A percentile compares a stretch with the other conserved stretches of the same genome.
phyloP scores from a whole-genome alignment of 2,113 vertebrate species.

The crab-eating macaque (Macaca fascicularis) region DNA sequence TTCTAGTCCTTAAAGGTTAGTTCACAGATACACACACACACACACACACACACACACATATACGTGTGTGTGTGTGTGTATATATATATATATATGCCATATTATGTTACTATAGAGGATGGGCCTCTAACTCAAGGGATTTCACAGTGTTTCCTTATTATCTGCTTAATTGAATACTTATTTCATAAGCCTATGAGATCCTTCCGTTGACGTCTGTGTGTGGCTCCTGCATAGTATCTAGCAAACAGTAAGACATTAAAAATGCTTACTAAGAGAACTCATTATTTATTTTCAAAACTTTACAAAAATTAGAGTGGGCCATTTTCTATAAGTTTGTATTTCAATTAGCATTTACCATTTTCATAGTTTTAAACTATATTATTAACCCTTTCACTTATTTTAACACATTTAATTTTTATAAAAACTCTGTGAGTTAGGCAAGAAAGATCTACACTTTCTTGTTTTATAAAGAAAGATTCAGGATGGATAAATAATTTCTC shows the following conservation, averaged over 20 bases:
- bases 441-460: background rate
- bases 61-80: accelerated
- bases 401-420: background rate
- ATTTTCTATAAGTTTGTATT: background rate
- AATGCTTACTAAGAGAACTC: background rate
- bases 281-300: background rate
- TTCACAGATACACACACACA: background rate
- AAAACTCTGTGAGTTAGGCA: background rate
- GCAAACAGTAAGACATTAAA: background rate
- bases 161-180: background rate
- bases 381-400: background rate
- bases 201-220: background rate
- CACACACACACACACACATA: accelerated
- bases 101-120: background rate
- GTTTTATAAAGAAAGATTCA: background rate
- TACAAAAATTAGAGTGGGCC: background rate
- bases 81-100: background rate
- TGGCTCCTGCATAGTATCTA: background rate
- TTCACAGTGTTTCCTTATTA: background rate
- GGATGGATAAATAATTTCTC: background rate
- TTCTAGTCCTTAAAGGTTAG: background rate
- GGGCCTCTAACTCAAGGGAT: background rate
- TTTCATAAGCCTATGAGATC: background rate
- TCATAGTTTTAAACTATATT: background rate
- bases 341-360: background rate